Evolutionary conservation across 2,797 vertebrate genomes (phyloP).

Genomic region (Labeo calbasu): DNA sequence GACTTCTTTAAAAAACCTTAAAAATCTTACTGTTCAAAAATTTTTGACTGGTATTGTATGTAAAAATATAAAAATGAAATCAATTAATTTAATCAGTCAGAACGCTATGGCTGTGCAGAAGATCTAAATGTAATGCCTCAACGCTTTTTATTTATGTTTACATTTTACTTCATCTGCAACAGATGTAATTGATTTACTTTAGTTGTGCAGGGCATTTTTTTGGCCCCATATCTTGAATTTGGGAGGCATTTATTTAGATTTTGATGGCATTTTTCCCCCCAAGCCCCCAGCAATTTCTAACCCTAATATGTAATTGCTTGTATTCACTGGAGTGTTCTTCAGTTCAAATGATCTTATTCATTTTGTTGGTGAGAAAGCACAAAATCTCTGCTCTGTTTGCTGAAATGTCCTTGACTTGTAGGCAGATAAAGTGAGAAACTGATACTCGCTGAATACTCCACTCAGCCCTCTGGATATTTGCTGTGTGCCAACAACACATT

Average conservation of each 20-base stretch:
- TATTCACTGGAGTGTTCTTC: not conserved
- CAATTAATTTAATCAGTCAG: not conserved
- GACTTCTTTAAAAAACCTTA: too few species aligned
- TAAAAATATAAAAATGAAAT: not conserved
- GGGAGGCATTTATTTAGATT: too few species aligned
- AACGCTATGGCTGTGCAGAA: not conserved
- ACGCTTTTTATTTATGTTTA: too few species aligned
- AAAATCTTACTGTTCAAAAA: too few species aligned
- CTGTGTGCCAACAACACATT: conserved; percentile 42
- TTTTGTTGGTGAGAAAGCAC: not conserved
- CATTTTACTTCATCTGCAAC: too few species aligned
- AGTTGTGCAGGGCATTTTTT: too few species aligned
- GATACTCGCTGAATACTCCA: conserved; percentile 28
- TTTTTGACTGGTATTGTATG: too few species aligned
- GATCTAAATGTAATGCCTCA: too few species aligned
- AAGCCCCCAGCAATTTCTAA: not conserved
- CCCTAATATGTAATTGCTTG: not conserved
- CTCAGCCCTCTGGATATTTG: conserved; percentile 10
- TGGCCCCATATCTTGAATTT: too few species aligned
- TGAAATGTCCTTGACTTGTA: conserved; percentile 37
- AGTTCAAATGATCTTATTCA: not conserved
- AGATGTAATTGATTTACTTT: too few species aligned
- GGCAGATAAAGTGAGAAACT: conserved; percentile 33
- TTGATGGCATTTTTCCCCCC: too few species aligned
- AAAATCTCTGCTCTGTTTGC: conserved; percentile 1